phyloP scores from a whole-genome alignment of 2,797 vertebrate genomes.

The Lacerta viridis region DNA sequence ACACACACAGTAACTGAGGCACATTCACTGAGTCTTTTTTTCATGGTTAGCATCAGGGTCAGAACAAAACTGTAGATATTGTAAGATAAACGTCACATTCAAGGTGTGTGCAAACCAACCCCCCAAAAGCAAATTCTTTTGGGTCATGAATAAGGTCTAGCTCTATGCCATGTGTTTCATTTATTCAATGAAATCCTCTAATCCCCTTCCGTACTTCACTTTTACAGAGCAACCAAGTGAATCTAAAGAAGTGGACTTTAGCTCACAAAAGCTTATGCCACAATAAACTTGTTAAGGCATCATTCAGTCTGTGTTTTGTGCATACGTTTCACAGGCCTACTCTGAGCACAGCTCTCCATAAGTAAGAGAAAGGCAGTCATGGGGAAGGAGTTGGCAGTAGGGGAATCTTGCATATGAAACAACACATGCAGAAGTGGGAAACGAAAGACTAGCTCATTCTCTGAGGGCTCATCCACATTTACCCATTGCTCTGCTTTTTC shows the following conservation, averaged over 20 bases:
- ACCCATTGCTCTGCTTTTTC: too few relatives aligned
- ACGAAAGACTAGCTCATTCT: too few relatives aligned
- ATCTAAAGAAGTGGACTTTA: background rate
- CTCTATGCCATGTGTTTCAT: slow-evolving; percentile 18
- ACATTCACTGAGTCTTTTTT: background rate
- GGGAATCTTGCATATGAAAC: background rate
- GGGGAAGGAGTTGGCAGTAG: background rate
- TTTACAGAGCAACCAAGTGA: slow-evolving; percentile 14
- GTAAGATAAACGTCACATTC: background rate
- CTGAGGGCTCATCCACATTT: background rate
- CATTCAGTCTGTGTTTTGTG: background rate
- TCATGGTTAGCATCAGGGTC: background rate
- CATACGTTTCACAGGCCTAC: background rate
- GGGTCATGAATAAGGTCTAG: slow-evolving; percentile 11
- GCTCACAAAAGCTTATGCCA: slow-evolving; percentile 8
- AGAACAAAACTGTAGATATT: background rate
- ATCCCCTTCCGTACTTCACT: background rate
- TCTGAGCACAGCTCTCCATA: background rate
- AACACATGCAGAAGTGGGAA: background rate
- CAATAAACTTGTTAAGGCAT: background rate
- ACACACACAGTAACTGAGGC: background rate
- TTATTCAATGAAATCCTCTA: background rate
- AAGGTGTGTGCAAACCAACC: background rate
- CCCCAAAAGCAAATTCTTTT: background rate
- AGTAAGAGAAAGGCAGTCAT: background rate